Percentiles rank a stretch among this genome's conserved stretches.
These are phyloP conservation scores for Drosophila subsilvestris DNA, from an alignment of 2,888 invertebrate genomes.

Conservation along the genomic window DNA sequence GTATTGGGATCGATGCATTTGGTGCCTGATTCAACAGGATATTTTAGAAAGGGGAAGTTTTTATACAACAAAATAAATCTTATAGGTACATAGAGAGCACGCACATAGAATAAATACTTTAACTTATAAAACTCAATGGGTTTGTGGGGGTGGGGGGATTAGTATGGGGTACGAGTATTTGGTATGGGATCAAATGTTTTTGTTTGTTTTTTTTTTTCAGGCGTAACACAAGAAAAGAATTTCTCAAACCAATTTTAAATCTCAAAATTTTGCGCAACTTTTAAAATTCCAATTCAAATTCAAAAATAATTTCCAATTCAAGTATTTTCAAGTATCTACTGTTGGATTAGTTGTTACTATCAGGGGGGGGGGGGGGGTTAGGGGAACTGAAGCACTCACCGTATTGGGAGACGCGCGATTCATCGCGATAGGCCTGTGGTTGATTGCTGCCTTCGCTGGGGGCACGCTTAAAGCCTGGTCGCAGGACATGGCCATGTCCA, in stretches of 20 bases:
- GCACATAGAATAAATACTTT: slow-evolving; percentile 1
- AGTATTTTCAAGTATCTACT: slow-evolving; percentile 39
- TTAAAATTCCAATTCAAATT: slow-evolving; percentile 62
- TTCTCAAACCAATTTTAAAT: slow-evolving; percentile 48
- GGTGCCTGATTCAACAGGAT: slow-evolving; percentile 85
- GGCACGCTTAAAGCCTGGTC: slow-evolving; percentile 83
- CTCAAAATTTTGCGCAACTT: slow-evolving; percentile 49
- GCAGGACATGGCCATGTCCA: slow-evolving; percentile 45
- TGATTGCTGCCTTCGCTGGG: slow-evolving; percentile 84
- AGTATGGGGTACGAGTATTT: slow-evolving; percentile 16
- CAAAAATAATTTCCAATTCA: slow-evolving; percentile 60
- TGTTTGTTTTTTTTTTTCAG: neutral
- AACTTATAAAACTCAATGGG: neutral
- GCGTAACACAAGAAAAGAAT: slow-evolving; percentile 32
- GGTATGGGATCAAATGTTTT: neutral
- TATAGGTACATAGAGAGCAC: slow-evolving; percentile 15
- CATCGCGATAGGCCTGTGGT: slow-evolving; percentile 89
- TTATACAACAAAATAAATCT: neutral
- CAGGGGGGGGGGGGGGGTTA: neutral
- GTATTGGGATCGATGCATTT: slow-evolving; percentile 91
- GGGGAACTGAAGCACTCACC: slow-evolving; percentile 85
- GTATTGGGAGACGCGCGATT: slow-evolving; percentile 88
- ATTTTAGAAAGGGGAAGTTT: slow-evolving; percentile 7
- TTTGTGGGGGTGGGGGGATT: neutral
- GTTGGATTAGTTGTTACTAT: slow-evolving; percentile 5